These are phyloP conservation scores for Miniopterus natalensis DNA, from an alignment of 2,113 vertebrate species.

Conservation along the genomic window DNA sequence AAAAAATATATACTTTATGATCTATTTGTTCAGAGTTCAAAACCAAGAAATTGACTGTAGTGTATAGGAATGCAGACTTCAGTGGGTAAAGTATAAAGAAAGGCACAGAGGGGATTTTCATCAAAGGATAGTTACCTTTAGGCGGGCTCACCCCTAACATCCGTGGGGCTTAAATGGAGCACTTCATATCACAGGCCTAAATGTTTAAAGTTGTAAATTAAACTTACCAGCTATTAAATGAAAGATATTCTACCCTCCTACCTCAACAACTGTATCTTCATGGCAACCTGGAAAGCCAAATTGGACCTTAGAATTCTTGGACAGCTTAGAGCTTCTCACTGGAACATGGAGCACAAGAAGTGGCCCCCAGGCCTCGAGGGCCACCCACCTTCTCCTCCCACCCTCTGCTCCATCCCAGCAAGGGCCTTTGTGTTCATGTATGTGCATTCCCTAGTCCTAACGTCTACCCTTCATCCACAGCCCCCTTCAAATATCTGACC, in stretches of 20 bases:
- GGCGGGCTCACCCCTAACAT: neutral
- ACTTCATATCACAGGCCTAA: neutral
- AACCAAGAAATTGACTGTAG: neutral
- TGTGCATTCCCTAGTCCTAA: no score
- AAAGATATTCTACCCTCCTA: neutral
- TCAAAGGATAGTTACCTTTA: neutral
- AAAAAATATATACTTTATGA: neutral
- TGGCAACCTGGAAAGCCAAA: neutral
- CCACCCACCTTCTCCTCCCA: neutral
- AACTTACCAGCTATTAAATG: neutral
- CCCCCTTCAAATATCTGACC: neutral
- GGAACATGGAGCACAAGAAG: neutral
- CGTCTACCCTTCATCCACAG: neutral
- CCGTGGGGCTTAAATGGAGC: neutral
- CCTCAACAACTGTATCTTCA: neutral
- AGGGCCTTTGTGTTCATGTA: neutral
- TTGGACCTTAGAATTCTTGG: neutral
- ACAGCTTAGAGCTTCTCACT: neutral
- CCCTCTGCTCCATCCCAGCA: neutral
- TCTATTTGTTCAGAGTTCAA: neutral
- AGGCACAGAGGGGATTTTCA: neutral
- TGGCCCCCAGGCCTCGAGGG: fast-evolving
- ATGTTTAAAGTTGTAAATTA: neutral
- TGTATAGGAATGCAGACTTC: neutral
- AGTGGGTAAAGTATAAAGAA: neutral